Conservation (phyloP, 2,797 vertebrate genomes). For the Varecia variegata region DNA sequence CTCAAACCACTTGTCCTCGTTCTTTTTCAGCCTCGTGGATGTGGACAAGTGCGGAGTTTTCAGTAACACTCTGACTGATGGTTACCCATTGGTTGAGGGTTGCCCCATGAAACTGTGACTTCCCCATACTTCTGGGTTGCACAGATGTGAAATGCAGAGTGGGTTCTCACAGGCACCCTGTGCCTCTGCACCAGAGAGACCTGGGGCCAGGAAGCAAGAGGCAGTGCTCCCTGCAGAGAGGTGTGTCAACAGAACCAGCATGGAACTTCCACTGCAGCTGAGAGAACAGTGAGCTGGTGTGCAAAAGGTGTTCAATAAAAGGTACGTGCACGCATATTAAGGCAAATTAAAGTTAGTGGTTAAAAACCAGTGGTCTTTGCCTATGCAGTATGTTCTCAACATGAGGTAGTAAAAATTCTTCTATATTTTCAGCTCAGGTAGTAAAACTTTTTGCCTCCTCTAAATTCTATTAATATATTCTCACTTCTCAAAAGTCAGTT, state of each 20-base stretch:
- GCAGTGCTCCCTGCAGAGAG: neutral
- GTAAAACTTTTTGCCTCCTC: neutral
- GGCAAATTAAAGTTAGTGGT: neutral
- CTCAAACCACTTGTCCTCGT: too few relatives aligned
- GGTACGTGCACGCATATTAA: neutral
- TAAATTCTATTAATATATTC: neutral
- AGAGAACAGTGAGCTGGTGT: neutral
- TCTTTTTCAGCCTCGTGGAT: too few relatives aligned
- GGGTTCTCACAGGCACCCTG: neutral
- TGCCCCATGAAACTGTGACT: neutral
- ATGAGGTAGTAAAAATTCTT: neutral
- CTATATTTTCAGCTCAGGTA: neutral
- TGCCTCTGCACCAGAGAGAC: neutral
- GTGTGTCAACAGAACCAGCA: neutral
- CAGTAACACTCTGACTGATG: neutral
- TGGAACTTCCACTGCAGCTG: neutral
- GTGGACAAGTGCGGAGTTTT: too few relatives aligned
- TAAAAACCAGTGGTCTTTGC: neutral
- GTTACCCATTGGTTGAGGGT: neutral
- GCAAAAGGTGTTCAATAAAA: neutral
- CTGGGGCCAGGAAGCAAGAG: neutral
- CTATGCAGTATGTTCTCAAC: neutral
- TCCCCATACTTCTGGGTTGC: neutral
- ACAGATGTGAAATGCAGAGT: neutral
- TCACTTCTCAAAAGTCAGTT: neutral